Conservation (phyloP, 2,888 invertebrate genomes). For the Apamea crenata region DNA sequence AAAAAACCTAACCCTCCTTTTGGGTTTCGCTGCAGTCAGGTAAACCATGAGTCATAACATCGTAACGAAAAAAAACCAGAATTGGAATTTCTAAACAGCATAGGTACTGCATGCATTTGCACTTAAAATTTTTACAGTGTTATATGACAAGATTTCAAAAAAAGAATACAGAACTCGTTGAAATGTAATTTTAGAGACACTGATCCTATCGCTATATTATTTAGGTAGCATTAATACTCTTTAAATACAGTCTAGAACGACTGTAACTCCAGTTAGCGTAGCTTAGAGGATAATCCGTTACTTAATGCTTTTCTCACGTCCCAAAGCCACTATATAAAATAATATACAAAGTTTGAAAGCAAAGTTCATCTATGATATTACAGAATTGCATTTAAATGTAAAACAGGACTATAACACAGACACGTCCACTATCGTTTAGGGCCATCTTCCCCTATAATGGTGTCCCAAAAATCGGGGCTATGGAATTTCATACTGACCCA, state of each 20-base stretch:
- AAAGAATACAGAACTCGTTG: neutral
- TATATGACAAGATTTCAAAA: neutral
- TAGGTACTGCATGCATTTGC: neutral
- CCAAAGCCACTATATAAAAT: conserved; percentile 20
- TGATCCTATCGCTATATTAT: too few species aligned
- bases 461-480: conserved; percentile 68
- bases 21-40: neutral
- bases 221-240: neutral
- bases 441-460: conserved; percentile 52
- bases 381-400: conserved; percentile 49
- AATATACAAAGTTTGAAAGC: conserved; percentile 34
- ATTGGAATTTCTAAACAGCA: neutral
- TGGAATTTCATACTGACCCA: conserved; percentile 68
- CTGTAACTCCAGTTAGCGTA: neutral
- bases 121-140: neutral
- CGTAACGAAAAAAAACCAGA: neutral
- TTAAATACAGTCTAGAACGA: conserved; percentile 9
- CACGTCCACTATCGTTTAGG: conserved; percentile 28
- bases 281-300: conserved; percentile 12
- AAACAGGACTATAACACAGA: conserved; percentile 33
- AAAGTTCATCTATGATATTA: conserved; percentile 34
- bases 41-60: neutral
- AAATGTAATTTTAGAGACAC: neutral
- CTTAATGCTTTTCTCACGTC: conserved; percentile 25
- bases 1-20: neutral